Conservation (phyloP, 2,888 invertebrate species). For the Strigamia maritima region DNA sequence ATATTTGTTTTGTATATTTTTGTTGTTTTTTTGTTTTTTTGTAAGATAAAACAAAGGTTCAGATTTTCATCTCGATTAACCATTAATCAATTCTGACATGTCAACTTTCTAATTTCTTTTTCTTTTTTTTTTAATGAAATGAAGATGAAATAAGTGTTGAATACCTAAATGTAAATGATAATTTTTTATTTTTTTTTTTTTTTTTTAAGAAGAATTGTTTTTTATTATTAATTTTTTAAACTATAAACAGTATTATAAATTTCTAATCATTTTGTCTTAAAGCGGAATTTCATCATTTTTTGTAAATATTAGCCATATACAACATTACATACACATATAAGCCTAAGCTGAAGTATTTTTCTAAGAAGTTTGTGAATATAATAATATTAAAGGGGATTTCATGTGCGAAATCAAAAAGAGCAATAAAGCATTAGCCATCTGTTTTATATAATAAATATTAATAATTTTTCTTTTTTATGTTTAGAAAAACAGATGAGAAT, state of each 20-base stretch:
- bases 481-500: slow-evolving; percentile 22
- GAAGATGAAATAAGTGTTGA: background rate
- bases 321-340: slow-evolving; percentile 22
- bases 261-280: background rate
- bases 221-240: background rate
- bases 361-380: slow-evolving; percentile 3
- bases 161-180: background rate
- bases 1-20: background rate
- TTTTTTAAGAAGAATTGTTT: background rate
- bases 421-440: slow-evolving; percentile 19
- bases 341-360: background rate
- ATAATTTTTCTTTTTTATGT: background rate
- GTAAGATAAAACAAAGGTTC: background rate
- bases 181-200: background rate
- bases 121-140: background rate
- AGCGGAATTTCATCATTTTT: background rate
- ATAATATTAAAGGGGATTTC: slow-evolving; percentile 6
- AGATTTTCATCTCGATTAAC: slow-evolving; percentile 24
- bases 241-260: too few relatives aligned
- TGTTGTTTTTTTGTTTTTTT: background rate
- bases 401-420: slow-evolving; percentile 25
- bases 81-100: slow-evolving; percentile 9
- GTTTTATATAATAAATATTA: background rate
- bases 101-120: background rate
- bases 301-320: background rate